Evolutionary conservation across 2,113 vertebrate genomes (phyloP), one percentile per base, ranked within the genome.

Genomic region (Meleagris gallopavo): DNA sequence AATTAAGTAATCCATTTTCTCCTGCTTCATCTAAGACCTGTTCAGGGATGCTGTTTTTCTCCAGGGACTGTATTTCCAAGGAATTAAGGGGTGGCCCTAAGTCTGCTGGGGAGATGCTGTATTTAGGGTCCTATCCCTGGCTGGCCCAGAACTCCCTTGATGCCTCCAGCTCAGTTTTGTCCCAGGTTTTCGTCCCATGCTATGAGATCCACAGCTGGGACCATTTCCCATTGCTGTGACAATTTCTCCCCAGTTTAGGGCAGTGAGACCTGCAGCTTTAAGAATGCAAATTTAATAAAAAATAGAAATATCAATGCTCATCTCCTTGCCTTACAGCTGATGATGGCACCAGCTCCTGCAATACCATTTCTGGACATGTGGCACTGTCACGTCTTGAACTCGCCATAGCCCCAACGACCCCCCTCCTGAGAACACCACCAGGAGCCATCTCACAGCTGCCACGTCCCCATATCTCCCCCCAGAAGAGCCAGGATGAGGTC

Each of bases 401-500:
- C 20, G 57, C 19, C 36, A 7, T 20, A 24, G 25, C 34, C 8
- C 9, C 43, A n/a, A 30, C 3, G 11, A 73, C 17, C 66, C 21
- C 21, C 32, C 4, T 12, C 25, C 15, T 10, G 9, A 0, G 9
- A 11, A 9, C 5, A 36, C 4, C 34, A 30, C 19, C 54, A 21
- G 58, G 36, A 84, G 41, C 19, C 5, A 2, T 34, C 19, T 34
- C 79, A 0, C 4, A 46, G 55, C 38, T 24, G 13, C 24, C 17
- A 34, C 15, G 6, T 41, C 21, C 57, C 32, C 1, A 0, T 4
- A 19, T 30, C 4, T 15, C 3, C 25, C 9, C 17, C 29, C 14
- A 43, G 5, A 10, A 34, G 43, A 72, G 46, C 61, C 60, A 75
- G 22, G 15, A 38, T 55, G 55, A 24, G 13, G 13, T 65, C 71